Percentiles rank a stretch among this genome's conserved stretches.
Conservation (phyloP, 35 echinoderm and acorn worm genomes). For the Ophioderma brevispina region DNA sequence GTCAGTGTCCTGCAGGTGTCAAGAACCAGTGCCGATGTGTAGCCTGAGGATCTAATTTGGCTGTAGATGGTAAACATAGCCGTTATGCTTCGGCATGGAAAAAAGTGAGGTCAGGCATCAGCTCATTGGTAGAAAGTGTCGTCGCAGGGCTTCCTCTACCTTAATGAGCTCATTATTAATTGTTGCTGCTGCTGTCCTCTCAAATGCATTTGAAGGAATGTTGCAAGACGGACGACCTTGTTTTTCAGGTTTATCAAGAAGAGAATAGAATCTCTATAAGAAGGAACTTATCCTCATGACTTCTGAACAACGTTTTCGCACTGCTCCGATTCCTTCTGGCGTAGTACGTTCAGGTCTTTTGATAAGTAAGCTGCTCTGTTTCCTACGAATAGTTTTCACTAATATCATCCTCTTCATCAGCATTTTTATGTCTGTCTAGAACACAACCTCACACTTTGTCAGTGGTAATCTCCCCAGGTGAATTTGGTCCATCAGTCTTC, state of each 20-base stretch:
- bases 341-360: slow-evolving; percentile 32
- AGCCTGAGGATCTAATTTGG: slow-evolving; percentile 33
- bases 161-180: slow-evolving; percentile 38
- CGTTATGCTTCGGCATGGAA: slow-evolving; percentile 65
- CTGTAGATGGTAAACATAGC: slow-evolving; percentile 61
- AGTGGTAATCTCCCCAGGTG: too few relatives aligned
- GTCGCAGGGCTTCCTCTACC: slow-evolving; percentile 39
- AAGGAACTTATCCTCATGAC: slow-evolving; percentile 36
- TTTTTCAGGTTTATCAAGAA: slow-evolving; percentile 53
- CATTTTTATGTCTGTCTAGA: too few relatives aligned
- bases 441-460: too few relatives aligned
- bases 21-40: slow-evolving; percentile 36
- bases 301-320: slow-evolving; percentile 19
- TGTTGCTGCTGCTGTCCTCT: slow-evolving; percentile 14
- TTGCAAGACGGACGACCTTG: slow-evolving; percentile 40
- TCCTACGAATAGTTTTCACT: not conserved
- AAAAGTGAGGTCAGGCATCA: slow-evolving; percentile 39
- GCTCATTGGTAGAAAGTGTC: slow-evolving; percentile 34
- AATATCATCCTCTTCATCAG: not conserved
- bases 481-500: too few relatives aligned
- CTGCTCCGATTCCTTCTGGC: not conserved
- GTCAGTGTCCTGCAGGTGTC: slow-evolving; percentile 49
- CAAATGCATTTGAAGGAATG: slow-evolving; percentile 56
- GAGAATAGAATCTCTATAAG: slow-evolving; percentile 33
- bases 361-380: slow-evolving; percentile 7